Evolutionary conservation across 2,113 vertebrate species (phyloP).

Genomic region (Suncus etruscus): DNA sequence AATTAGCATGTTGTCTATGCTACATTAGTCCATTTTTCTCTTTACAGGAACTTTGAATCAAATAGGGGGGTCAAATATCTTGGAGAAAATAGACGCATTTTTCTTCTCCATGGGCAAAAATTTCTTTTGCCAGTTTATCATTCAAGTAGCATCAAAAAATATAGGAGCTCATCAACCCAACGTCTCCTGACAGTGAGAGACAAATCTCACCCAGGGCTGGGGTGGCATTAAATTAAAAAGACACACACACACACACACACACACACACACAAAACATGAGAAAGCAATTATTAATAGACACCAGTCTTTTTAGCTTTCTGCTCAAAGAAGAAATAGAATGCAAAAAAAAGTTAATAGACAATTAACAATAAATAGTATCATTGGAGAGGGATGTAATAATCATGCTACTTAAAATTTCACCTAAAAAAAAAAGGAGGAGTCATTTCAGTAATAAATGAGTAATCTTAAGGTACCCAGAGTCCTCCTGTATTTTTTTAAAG

Average conservation of each 20-base stretch:
- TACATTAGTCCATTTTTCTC: background rate
- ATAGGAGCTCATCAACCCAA: background rate
- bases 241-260: too few relatives aligned
- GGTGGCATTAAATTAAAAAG: background rate
- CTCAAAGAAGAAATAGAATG: background rate
- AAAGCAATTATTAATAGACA: background rate
- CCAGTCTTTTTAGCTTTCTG: background rate
- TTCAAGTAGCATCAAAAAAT: background rate
- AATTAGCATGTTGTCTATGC: background rate
- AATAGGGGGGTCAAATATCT: background rate
- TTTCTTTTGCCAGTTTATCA: background rate
- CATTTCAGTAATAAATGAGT: background rate
- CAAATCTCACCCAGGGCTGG: background rate
- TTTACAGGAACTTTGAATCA: background rate
- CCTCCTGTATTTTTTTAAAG: background rate
- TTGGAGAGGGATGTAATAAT: background rate
- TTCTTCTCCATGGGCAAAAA: background rate
- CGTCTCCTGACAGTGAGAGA: background rate
- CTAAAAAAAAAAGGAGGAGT: background rate
- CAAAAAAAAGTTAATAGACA: background rate
- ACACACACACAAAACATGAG: too few relatives aligned
- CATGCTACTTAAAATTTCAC: constrained; percentile 12
- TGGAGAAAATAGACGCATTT: background rate
- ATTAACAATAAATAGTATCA: background rate
- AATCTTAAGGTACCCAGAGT: background rate